phyloP scores from a whole-genome alignment of 1,140 invertebrate species.

The Orius insidiosus region DNA sequence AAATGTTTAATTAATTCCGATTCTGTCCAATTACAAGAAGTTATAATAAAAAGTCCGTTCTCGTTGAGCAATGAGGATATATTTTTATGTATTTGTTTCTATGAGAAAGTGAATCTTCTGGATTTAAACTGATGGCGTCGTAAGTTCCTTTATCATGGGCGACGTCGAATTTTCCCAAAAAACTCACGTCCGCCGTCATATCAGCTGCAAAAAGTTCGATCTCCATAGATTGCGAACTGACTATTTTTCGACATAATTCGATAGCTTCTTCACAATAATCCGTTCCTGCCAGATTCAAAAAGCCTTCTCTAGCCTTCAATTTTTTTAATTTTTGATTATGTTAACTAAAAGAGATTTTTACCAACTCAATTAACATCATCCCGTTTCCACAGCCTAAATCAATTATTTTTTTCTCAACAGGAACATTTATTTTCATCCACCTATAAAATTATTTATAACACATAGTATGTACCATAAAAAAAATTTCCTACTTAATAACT shows the following conservation, averaged over 20 bases:
- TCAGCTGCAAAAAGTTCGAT: slow-evolving; percentile 25
- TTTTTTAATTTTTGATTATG: neutral
- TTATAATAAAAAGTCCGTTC: slow-evolving; percentile 59
- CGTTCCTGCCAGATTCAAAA: slow-evolving; percentile 52
- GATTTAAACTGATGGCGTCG: slow-evolving; percentile 72
- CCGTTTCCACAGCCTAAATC: slow-evolving; percentile 84
- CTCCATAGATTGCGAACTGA: slow-evolving; percentile 31
- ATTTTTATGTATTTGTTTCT: slow-evolving; percentile 50
- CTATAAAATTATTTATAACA: slow-evolving; percentile 11
- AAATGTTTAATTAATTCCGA: slow-evolving; percentile 62
- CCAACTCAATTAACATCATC: slow-evolving; percentile 59
- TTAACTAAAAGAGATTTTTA: slow-evolving; percentile 20
- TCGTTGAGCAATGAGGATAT: slow-evolving; percentile 38
- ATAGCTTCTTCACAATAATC: slow-evolving; percentile 74
- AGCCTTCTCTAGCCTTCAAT: slow-evolving; percentile 43
- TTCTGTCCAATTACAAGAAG: slow-evolving; percentile 90
- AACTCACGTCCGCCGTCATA: slow-evolving; percentile 19
- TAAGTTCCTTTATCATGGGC: slow-evolving; percentile 85
- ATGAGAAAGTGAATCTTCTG: slow-evolving; percentile 42
- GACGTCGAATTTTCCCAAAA: slow-evolving; percentile 36
- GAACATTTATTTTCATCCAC: slow-evolving; percentile 18
- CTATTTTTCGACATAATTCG: slow-evolving; percentile 47
- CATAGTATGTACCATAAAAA: neutral
- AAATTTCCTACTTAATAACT: slow-evolving; percentile 42
- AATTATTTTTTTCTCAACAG: slow-evolving; percentile 24